These are phyloP conservation scores for Sterna hirundo DNA, from an alignment of 2,113 vertebrate species.

Conservation along the genomic window DNA sequence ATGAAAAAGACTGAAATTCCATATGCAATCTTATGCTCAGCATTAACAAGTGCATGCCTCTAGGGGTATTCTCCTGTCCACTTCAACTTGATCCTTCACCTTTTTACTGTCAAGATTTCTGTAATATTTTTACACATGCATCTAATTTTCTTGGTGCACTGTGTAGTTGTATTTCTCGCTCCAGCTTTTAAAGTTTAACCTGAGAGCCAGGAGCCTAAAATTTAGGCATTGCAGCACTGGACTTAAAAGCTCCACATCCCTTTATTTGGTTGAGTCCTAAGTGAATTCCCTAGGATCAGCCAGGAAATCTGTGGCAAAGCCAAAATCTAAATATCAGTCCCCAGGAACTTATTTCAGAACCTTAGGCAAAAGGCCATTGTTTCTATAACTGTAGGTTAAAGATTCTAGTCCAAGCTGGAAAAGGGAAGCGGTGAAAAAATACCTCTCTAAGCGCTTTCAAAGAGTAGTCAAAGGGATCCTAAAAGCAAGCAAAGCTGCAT, in stretches of 20 bases:
- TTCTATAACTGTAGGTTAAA: background rate
- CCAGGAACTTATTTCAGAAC: background rate
- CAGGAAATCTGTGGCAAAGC: constrained; percentile 17
- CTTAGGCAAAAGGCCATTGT: background rate
- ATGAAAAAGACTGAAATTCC: background rate
- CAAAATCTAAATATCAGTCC: background rate
- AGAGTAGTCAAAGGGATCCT: background rate
- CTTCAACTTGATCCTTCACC: background rate
- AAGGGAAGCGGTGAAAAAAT: background rate
- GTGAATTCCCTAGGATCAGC: background rate
- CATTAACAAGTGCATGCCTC: background rate
- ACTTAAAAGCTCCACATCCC: background rate
- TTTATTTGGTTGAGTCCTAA: background rate
- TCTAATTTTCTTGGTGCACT: background rate
- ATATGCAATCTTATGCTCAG: background rate
- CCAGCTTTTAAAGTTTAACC: background rate
- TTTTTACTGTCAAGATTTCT: background rate
- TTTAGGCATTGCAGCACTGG: background rate
- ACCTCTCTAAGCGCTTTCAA: background rate
- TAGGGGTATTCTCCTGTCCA: background rate
- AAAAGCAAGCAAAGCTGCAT: background rate
- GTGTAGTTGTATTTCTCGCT: background rate
- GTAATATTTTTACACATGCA: background rate
- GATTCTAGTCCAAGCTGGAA: background rate
- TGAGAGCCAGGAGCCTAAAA: background rate